Evolutionary conservation across 2,797 vertebrate genomes (phyloP), one percentile per base, ranked within the genome.

Genomic region (Smutsia temminckii): DNA sequence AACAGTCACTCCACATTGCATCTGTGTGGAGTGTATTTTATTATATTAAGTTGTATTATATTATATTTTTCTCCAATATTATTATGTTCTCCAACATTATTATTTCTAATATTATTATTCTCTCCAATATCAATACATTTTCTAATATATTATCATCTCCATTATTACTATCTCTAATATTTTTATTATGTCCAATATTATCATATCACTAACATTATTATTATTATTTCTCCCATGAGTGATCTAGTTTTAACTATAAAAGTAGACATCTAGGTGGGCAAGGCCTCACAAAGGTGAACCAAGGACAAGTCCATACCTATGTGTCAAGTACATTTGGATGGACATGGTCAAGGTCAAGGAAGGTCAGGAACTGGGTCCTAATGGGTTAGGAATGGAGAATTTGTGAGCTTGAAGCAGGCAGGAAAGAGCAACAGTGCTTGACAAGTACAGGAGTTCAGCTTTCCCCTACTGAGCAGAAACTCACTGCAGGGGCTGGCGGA

Each of bases 281-380:
- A 32, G 40, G 32, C 13, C 51, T 46, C 37, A 14, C 61, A 71
- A 83, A 91, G 4, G 34, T 37, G 61, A 81, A 51, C n/a, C 46
- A 59, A 94, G 34, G 57, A 29, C 74, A 66, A 69, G 34, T 17
- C 46, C 13, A 16, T 25, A 7, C 53, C 40, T 40, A 40, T 66
- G 10, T 14, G 6, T 64, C 37, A 75, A 85, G 78, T 27, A 18
- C 49, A n/a, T 85, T 40, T 55, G 32, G 18, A 84, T 72, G 46
- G 25, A 57, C 66, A 90, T 75, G 20, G 25, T 63, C 66, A 88
- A 94, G 37, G n/a, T 57, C 51, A 93, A 46, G 87, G 64, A 72
- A 92, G 74, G 34, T 46, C 29, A 69, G 32, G 46, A 46, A 46
- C 46, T 46, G 46, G 46, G 11, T 46, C 46, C 46, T 46, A 46